Evolutionary conservation across 2,797 vertebrate genomes (phyloP), one percentile per base, ranked within the genome.

Genomic region (Lepidocolaptes lacrymiger): DNA sequence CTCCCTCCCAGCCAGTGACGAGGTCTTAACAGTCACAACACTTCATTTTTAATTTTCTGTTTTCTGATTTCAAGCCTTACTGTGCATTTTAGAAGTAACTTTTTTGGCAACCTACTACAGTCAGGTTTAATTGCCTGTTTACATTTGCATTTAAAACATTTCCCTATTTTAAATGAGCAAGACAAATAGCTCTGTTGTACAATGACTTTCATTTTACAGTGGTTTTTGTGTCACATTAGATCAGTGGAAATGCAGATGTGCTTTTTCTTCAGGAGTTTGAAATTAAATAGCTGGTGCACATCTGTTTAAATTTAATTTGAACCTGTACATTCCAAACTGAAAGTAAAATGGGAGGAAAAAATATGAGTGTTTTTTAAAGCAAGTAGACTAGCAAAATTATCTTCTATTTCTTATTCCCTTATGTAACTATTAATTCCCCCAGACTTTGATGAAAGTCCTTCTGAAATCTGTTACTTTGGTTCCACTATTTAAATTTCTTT

Each of bases 261-360:
- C 20, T 93, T 74, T 74, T 95, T 73, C 79, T 88, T 77, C 73
- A 59, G 83, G 56, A 46, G 14, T 87, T 71, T 88, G 76, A 95
- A 97, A 94, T 58, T 83, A 91, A 96, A 93, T 66, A 84, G 22
- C 48, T 79, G 14, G 19, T 80, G 18, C 80, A 96, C 61, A 94
- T 96, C 85, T 97, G 91, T 85, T 96, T 91, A 94, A 95, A 91
- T 96, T 97, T 95, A 95, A 89, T 88, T 74, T 87, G 79, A 95
- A 95, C 34, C 16, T 54, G 14, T 44, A 78, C 36, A 28, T 88
- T 96, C 62, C 62, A 93, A 96, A 86, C 16, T 6, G 8, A 85
- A 92, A 84, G 48, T 82, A 93, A 97, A 97, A 91, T 76, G 37
- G 20, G 4, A 9, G 20, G 5, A 4, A 13, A 56, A 62, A 74